Evolutionary conservation across 2,113 vertebrate genomes (phyloP).

Genomic region (Sciurus niger): DNA sequence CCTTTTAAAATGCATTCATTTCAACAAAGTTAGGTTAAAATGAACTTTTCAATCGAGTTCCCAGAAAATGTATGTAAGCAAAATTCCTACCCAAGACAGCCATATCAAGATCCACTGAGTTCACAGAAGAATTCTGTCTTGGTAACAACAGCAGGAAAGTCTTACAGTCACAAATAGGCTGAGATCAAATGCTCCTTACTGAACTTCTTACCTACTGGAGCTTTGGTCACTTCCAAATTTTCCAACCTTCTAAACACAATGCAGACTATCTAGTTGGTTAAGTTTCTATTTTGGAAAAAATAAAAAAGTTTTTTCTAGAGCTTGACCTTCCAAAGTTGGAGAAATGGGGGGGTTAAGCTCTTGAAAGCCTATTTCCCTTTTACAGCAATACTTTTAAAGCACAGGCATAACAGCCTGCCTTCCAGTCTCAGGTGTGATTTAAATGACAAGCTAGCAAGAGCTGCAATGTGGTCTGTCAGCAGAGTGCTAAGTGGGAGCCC

Average conservation of each 20-base stretch:
- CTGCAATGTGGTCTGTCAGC: not conserved
- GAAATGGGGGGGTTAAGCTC: too few species aligned
- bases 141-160: not conserved
- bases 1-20: not conserved
- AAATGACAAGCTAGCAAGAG: not conserved
- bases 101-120: not conserved
- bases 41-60: not conserved
- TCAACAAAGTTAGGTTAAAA: conserved; percentile 3
- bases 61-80: not conserved
- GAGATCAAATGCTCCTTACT: not conserved
- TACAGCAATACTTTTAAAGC: not conserved
- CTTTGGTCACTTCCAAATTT: not conserved
- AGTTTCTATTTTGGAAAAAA: not conserved
- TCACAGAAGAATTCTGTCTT: not conserved
- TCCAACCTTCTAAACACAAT: not conserved
- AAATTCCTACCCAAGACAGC: not conserved
- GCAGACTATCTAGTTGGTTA: not conserved
- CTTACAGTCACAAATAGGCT: not conserved
- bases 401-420: not conserved
- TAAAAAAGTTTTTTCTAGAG: not conserved
- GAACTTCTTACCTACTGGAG: not conserved
- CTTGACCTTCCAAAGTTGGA: not conserved
- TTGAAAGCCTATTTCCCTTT: not conserved
- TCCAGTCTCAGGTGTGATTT: not conserved
- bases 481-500: not conserved